Conservation (phyloP, 1,140 invertebrate genomes). For the Geopemphigus sp. region DNA sequence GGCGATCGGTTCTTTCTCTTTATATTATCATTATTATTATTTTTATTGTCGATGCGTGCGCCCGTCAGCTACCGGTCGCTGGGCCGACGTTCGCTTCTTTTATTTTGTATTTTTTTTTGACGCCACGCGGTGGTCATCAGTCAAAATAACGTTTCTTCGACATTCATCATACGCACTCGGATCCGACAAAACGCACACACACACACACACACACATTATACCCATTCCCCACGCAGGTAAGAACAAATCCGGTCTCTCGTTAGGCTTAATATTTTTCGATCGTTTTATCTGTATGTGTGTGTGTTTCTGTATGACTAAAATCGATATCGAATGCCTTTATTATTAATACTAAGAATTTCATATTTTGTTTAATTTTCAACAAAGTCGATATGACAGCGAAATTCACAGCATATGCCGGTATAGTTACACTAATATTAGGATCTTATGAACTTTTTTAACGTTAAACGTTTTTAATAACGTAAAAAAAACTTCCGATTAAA, state of each 20-base stretch:
- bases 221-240: too few species aligned
- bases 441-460: background rate
- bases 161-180: background rate
- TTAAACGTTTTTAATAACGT: background rate
- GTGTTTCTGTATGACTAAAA: too few species aligned
- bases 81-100: background rate
- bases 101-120: background rate
- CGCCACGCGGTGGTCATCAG: slow-evolving; percentile 6
- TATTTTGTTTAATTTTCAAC: too few species aligned
- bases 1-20: background rate
- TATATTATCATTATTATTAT: background rate
- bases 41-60: background rate
- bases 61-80: background rate
- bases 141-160: background rate
- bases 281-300: too few species aligned
- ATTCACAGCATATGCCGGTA: background rate
- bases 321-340: too few species aligned
- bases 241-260: too few species aligned
- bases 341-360: too few species aligned
- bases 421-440: background rate
- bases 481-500: background rate
- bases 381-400: background rate
- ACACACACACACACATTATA: background rate
- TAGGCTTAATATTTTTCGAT: too few species aligned
- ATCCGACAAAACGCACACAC: background rate